Evolutionary conservation across 2,888 invertebrate genomes (phyloP).

Genomic region (Epistrophe grossulariae): DNA sequence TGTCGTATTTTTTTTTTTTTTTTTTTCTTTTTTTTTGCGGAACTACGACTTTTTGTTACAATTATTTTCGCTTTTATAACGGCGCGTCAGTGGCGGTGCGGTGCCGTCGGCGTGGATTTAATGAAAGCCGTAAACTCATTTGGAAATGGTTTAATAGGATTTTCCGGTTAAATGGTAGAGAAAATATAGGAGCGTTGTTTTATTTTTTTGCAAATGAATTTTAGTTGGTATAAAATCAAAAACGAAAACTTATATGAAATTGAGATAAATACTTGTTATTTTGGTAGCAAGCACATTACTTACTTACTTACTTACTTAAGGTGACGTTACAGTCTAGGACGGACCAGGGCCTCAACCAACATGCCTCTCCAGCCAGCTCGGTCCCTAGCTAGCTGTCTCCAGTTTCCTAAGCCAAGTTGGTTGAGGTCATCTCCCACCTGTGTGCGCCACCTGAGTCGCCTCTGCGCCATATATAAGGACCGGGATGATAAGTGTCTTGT

Average conservation of each 20-base stretch:
- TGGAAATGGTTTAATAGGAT: conserved; percentile 70
- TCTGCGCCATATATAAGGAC: no score
- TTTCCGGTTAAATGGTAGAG: conserved; percentile 62
- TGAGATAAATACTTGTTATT: not conserved
- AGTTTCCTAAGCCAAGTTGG: no score
- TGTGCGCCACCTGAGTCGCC: no score
- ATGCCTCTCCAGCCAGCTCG: no score
- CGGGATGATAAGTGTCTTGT: no score
- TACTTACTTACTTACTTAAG: no score
- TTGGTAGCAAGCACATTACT: no score
- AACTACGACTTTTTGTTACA: conserved; percentile 62
- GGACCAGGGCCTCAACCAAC: no score
- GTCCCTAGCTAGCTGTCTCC: no score
- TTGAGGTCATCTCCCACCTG: no score
- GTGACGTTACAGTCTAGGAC: no score
- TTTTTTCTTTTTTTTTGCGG: not conserved
- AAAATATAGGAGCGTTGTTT: conserved; percentile 37
- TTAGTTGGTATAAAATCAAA: not conserved
- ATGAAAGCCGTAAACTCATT: conserved; percentile 72
- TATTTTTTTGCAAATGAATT: not conserved
- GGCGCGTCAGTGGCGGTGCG: not conserved
- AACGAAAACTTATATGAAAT: not conserved
- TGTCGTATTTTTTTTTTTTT: not conserved
- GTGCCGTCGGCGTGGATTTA: conserved; percentile 32
- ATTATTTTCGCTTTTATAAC: conserved; percentile 69